Percentiles rank a stretch among this genome's conserved stretches.
Conservation (phyloP, 2,113 vertebrate genomes). For the Platanista minor region DNA sequence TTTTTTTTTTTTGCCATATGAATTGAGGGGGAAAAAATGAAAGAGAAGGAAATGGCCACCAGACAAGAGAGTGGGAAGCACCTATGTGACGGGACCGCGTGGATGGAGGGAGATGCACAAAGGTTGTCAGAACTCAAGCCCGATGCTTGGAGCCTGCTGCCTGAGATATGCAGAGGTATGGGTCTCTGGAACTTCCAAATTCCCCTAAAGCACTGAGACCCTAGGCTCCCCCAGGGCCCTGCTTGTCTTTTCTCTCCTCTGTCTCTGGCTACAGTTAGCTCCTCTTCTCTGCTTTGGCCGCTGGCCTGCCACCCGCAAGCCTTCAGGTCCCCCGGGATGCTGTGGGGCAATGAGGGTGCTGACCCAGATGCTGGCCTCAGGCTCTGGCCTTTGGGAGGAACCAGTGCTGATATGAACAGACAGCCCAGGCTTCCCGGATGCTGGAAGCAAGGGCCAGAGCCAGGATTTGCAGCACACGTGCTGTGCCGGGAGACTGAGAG, state of each 20-base stretch:
- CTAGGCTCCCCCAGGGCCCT: background rate
- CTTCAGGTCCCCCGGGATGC: background rate
- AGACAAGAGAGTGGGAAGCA: fast-evolving
- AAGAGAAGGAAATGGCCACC: background rate
- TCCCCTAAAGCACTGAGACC: background rate
- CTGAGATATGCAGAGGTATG: background rate
- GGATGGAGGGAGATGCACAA: background rate
- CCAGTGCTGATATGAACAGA: background rate
- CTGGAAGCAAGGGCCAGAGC: background rate
- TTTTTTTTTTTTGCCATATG: background rate
- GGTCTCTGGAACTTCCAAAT: background rate
- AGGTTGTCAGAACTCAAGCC: background rate
- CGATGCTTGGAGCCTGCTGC: background rate
- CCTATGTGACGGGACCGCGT: background rate
- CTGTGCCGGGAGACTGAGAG: background rate
- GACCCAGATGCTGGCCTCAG: background rate
- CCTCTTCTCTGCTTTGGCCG: background rate
- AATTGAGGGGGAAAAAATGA: background rate
- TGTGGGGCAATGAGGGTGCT: background rate
- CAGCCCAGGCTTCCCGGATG: background rate
- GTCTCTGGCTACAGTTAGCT: background rate
- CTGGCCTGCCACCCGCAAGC: background rate
- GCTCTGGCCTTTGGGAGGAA: background rate
- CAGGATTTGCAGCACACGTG: fast-evolving
- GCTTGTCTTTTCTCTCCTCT: background rate